Evolutionary conservation across 2,888 invertebrate species (phyloP).

Genomic region (Protonemura montana): DNA sequence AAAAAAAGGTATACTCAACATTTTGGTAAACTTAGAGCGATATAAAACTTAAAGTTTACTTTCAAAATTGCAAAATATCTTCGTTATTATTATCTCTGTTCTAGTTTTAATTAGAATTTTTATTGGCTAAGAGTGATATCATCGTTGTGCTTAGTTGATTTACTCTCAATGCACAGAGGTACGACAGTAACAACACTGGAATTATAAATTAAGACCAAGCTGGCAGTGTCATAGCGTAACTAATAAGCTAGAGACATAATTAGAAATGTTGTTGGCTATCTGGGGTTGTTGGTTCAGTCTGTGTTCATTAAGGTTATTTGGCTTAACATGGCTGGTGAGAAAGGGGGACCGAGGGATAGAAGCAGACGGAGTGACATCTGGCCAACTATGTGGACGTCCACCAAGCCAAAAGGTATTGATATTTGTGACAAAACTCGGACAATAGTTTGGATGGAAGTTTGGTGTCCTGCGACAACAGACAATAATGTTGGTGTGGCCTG

Average conservation of each 20-base stretch:
- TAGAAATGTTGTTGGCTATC: slow-evolving; percentile 34
- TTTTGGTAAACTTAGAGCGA: background rate
- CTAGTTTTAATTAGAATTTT: background rate
- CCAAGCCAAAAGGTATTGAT: slow-evolving; percentile 29
- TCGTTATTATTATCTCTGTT: background rate
- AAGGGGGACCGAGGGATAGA: background rate
- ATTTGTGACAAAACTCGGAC: slow-evolving; percentile 38
- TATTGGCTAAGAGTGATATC: background rate
- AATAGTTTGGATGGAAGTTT: slow-evolving; percentile 37
- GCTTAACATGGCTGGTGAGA: slow-evolving; percentile 17
- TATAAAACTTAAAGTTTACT: background rate
- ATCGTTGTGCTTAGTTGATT: background rate
- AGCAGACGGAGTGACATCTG: slow-evolving; percentile 27
- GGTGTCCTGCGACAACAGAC: slow-evolving; percentile 4
- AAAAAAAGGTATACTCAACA: background rate
- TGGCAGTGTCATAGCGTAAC: slow-evolving; percentile 34
- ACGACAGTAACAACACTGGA: slow-evolving; percentile 8
- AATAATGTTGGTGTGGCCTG: slow-evolving; percentile 18
- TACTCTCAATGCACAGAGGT: background rate
- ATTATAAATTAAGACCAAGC: slow-evolving; percentile 35
- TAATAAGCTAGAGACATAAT: slow-evolving; percentile 34
- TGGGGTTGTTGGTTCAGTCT: slow-evolving; percentile 30
- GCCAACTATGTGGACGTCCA: background rate
- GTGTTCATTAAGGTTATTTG: slow-evolving; percentile 44
- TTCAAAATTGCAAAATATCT: background rate